These are phyloP conservation scores for Drosophila chauvacae DNA, from an alignment of 1,140 invertebrate genomes.

Conservation along the genomic window DNA sequence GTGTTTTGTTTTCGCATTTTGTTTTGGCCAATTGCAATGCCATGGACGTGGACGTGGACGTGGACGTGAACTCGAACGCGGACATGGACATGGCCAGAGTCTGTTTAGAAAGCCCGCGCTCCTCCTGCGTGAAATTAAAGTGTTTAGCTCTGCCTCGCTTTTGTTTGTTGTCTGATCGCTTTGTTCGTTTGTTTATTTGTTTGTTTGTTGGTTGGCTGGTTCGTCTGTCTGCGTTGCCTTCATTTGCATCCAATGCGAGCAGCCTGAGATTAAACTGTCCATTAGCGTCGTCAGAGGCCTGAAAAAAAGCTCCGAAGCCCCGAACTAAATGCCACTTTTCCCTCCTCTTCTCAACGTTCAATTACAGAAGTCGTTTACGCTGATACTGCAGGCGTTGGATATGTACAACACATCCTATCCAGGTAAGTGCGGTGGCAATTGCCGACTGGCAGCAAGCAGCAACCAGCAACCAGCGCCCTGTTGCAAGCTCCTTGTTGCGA, in stretches of 20 bases:
- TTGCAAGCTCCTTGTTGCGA: constrained; percentile 41
- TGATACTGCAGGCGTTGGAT: constrained; percentile 95
- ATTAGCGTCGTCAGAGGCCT: constrained; percentile 71
- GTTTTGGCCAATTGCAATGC: constrained; percentile 55
- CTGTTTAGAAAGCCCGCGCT: constrained; percentile 72
- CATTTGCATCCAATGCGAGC: constrained; percentile 66
- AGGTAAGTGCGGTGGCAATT: constrained; percentile 86
- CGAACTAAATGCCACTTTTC: constrained; percentile 47
- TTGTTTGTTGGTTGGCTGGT: constrained; percentile 15
- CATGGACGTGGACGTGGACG: constrained; percentile 22
- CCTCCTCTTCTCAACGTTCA: constrained; percentile 53
- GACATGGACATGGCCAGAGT: constrained; percentile 41
- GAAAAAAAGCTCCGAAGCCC: constrained; percentile 38
- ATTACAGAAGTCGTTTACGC: constrained; percentile 94
- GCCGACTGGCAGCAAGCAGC: constrained; percentile 27
- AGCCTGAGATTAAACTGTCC: constrained; percentile 77
- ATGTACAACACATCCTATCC: constrained; percentile 89
- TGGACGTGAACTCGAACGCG: constrained; percentile 8
- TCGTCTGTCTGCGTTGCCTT: constrained; percentile 60
- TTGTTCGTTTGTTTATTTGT: constrained; percentile 28
- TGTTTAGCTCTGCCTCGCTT: constrained; percentile 64
- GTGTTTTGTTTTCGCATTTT: constrained; percentile 45
- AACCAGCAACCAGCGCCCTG: constrained; percentile 12
- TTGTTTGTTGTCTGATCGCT: constrained; percentile 39
- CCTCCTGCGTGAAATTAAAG: constrained; percentile 81